A percentile compares a stretch with the other conserved stretches of the same genome.
phyloP scores from a whole-genome alignment of 2,113 vertebrate genomes.

The Bufo bufo region DNA sequence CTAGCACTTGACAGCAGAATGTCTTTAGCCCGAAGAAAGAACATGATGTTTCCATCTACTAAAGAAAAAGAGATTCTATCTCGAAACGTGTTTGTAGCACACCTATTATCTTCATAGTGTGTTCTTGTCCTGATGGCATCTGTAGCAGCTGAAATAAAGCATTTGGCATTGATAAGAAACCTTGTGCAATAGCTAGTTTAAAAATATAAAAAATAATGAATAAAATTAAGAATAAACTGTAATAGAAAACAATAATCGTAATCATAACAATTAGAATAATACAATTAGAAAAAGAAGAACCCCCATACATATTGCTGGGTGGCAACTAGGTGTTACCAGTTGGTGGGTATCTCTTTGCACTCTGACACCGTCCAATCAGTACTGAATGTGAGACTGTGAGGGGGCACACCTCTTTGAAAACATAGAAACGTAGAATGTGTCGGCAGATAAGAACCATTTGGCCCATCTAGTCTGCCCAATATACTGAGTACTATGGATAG shows the following conservation, averaged over 20 bases:
- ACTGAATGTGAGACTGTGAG: no score
- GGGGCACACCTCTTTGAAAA: no score
- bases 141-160: not conserved
- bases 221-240: not conserved
- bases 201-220: not conserved
- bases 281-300: not conserved
- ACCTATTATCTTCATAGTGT: constrained; percentile 22
- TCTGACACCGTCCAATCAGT: no score
- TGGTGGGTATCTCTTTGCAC: no score
- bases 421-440: no score
- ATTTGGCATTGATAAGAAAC: constrained; percentile 3
- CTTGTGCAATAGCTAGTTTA: not conserved
- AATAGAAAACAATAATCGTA: not conserved
- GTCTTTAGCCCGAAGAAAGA: constrained; percentile 50
- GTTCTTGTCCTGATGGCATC: constrained; percentile 19
- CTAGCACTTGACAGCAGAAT: constrained; percentile 45
- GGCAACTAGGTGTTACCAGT: not conserved
- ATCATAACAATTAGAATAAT: no score
- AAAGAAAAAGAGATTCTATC: constrained; percentile 50
- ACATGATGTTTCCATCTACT: constrained; percentile 50
- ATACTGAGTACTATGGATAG: no score
- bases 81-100: constrained; percentile 13
- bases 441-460: no score
- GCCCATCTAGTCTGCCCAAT: no score
- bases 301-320: not conserved